Evolutionary conservation across 1,140 invertebrate species (phyloP).

Genomic region (Hesperophylax magnus): DNA sequence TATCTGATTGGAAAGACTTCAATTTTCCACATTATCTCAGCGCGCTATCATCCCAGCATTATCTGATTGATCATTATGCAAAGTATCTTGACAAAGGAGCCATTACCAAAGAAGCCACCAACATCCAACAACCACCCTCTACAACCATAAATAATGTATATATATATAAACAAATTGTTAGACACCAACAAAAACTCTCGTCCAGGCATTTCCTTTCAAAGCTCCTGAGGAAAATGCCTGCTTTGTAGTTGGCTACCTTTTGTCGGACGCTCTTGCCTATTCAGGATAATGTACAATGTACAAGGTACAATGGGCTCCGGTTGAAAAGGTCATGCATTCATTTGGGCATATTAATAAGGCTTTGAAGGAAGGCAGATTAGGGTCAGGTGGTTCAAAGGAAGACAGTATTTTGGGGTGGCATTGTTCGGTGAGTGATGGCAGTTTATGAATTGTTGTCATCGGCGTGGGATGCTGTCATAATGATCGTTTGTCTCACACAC

Average conservation of each 20-base stretch:
- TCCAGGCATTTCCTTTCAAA: conserved; percentile 49
- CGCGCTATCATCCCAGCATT: neutral
- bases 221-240: conserved; percentile 29
- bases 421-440: conserved; percentile 29
- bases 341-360: conserved; percentile 56
- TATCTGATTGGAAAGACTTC: neutral
- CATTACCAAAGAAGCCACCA: conserved; percentile 41
- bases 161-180: conserved; percentile 48
- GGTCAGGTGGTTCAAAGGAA: conserved; percentile 29
- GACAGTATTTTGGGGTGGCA: conserved; percentile 34
- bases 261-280: conserved; percentile 42
- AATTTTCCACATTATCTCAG: neutral
- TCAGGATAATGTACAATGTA: conserved; percentile 30
- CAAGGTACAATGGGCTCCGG: conserved; percentile 47
- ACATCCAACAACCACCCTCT: conserved; percentile 3
- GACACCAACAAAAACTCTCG: conserved; percentile 49
- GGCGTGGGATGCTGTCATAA: conserved; percentile 36
- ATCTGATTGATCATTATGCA: conserved; percentile 38
- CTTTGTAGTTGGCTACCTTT: conserved; percentile 49
- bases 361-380: conserved; percentile 29
- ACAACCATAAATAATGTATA: neutral
- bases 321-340: conserved; percentile 55
- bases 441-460: conserved; percentile 30
- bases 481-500: neutral
- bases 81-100: conserved; percentile 2